Conservation (phyloP, 2,113 vertebrate genomes). For the Thunnus thynnus region DNA sequence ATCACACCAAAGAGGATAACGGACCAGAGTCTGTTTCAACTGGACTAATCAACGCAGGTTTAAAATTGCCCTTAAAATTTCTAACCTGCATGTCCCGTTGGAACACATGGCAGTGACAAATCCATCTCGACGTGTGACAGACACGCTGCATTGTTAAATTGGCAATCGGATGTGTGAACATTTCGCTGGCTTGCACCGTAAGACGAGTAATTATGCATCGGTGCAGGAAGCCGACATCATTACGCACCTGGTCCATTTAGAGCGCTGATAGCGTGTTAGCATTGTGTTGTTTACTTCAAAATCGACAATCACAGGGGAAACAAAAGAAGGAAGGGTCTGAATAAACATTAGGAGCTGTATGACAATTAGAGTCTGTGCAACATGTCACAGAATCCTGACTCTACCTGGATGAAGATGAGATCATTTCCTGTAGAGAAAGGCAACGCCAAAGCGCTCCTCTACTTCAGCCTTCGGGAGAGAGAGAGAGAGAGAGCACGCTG, state of each 20-base stretch:
- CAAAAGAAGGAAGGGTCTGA: constrained; percentile 13
- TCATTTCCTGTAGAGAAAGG: constrained; percentile 12
- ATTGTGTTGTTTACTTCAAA: constrained; percentile 36
- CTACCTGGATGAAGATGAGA: constrained; percentile 3
- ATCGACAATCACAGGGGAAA: constrained; percentile 20
- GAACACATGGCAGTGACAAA: constrained; percentile 24
- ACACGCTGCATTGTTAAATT: constrained; percentile 17
- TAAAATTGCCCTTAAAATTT: background rate
- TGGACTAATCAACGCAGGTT: too few relatives aligned
- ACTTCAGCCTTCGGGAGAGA: background rate
- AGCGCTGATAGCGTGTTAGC: constrained; percentile 14
- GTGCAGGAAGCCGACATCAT: constrained; percentile 44
- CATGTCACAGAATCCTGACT: background rate
- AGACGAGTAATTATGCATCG: constrained; percentile 45
- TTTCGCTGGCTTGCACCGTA: constrained; percentile 20
- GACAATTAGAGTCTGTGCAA: background rate
- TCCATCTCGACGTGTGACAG: constrained; percentile 22
- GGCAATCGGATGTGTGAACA: constrained; percentile 19
- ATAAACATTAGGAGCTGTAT: background rate
- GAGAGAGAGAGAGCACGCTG: background rate
- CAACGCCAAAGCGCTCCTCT: background rate
- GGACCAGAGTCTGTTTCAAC: too few relatives aligned
- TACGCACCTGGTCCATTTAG: constrained; percentile 52
- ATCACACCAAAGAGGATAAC: too few relatives aligned
- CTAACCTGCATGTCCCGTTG: constrained; percentile 3